Base-by-base conservation (phyloP, 2,113 vertebrate species). In the Trematocara unimaculatum region DNA sequence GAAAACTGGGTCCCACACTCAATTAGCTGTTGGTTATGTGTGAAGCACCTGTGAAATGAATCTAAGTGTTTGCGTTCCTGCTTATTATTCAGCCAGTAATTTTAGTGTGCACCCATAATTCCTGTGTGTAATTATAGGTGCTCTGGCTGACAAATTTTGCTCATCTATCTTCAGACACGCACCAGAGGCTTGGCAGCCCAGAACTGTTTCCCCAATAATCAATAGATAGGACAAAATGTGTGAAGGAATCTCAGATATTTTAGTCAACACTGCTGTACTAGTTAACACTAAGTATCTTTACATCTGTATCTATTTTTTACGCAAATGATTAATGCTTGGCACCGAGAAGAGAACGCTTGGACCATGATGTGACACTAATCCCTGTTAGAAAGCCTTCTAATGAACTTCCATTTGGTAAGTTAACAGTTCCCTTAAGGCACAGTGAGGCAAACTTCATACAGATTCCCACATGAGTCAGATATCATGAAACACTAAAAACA, bases 21-120 rank as follows among this genome's bases (percentile, higher is more conserved):
- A 92, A 88, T 93, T 92, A 93, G 86, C 60, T 84, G 51, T 83
- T 92, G 85, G 84, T 90, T 86, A 93, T 81, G 85, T 80, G 87
- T 90, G 82, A 94, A 94, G 89, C 81, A 89, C 87, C 89, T 90
- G 91, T 91, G 87, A 91, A 90, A 90, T 85, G 31, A 79, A 91
- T 88, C 54, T 40, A 83, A 83, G 80, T 84, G 86, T 87, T 86
- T 62, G 40, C 54, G 58, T 83, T 85, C 91, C 87, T 85, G 83
- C 83, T 86, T 90, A 92, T 92, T 92, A 92, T 94, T 93, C 88
- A 90, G 83, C 86, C 60, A 47, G 85, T 89, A 83, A 84, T 90
- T 89, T 94, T 82, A 87, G 55, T 45, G 77, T 55, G 62, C 55
- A 47, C 56, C 60, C 80, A 84, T 88, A 93, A 92, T 92, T 92